phyloP scores from a whole-genome alignment of 2,113 vertebrate genomes.

The Crocuta crocuta region DNA sequence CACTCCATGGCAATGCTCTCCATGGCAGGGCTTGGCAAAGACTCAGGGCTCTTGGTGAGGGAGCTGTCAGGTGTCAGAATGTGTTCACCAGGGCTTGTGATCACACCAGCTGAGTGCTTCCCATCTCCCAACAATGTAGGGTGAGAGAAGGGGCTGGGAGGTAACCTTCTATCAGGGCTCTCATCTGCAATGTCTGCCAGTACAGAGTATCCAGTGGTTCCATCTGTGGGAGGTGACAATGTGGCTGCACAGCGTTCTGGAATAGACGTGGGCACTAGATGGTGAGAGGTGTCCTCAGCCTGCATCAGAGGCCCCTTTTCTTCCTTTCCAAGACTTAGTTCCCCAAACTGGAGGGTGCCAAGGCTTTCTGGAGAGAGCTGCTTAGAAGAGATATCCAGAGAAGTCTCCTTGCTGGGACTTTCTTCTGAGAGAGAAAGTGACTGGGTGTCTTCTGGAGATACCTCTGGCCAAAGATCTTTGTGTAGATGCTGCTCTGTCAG shows the following conservation, averaged over 20 bases:
- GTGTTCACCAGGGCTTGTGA: constrained; percentile 46
- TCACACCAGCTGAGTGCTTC: neutral
- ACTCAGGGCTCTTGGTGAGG: constrained; percentile 69
- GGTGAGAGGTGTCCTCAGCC: constrained; percentile 37
- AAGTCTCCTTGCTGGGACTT: constrained; percentile 83
- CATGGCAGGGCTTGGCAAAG: constrained; percentile 67
- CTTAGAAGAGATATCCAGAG: constrained; percentile 83
- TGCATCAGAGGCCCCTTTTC: constrained; percentile 57
- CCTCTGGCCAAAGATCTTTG: constrained; percentile 74
- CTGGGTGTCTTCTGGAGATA: constrained; percentile 84
- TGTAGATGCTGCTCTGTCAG: constrained; percentile 58
- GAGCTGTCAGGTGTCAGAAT: constrained; percentile 65
- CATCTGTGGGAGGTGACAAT: constrained; percentile 46
- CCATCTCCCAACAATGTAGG: neutral
- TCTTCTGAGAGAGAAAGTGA: constrained; percentile 84
- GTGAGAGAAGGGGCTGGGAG: constrained; percentile 58
- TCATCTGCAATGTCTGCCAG: constrained; percentile 79
- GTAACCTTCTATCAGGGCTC: constrained; percentile 47
- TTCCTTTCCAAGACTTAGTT: constrained; percentile 78
- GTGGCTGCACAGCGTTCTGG: constrained; percentile 67
- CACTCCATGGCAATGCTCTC: constrained; percentile 64
- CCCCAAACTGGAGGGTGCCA: constrained; percentile 79
- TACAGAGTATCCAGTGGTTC: constrained; percentile 69
- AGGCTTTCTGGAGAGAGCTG: constrained; percentile 83
- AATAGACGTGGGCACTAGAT: constrained; percentile 15